phyloP scores from a whole-genome alignment of 2,797 vertebrate species.

The Peromyscus nudipes region DNA sequence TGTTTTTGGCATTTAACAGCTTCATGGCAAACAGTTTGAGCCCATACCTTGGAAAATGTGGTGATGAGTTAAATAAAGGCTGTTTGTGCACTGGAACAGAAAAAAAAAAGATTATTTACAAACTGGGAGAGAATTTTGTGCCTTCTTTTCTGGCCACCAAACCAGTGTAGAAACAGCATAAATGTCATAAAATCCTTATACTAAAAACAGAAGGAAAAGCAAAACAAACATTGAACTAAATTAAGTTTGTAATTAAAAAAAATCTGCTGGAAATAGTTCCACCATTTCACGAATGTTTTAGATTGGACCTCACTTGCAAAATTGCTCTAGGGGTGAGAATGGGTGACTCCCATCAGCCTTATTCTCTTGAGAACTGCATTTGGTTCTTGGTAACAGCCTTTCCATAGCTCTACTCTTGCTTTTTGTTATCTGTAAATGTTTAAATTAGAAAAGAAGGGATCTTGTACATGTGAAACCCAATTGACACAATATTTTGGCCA shows the following conservation, averaged over 20 bases:
- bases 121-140: constrained; percentile 84
- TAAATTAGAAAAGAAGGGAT: constrained; percentile 76
- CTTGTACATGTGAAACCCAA: constrained; percentile 85
- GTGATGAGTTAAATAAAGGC: constrained; percentile 80
- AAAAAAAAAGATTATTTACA: constrained; percentile 77
- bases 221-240: constrained; percentile 76
- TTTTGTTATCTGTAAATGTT: constrained; percentile 74
- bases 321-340: constrained; percentile 73
- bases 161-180: constrained; percentile 81
- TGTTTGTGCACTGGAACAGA: constrained; percentile 79
- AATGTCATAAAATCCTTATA: constrained; percentile 78
- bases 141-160: constrained; percentile 83
- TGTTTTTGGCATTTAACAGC: constrained; percentile 79
- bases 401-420: constrained; percentile 77
- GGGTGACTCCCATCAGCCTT: constrained; percentile 80
- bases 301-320: constrained; percentile 69
- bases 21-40: constrained; percentile 78
- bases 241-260: constrained; percentile 74
- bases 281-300: constrained; percentile 61
- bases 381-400: constrained; percentile 79
- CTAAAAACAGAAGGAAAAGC: constrained; percentile 73
- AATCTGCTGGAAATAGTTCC: constrained; percentile 69
- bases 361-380: constrained; percentile 83
- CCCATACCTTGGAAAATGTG: constrained; percentile 75
- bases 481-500: constrained; percentile 90